Conservation (phyloP, 2,888 invertebrate species). For the Cremastinae sp. region DNA sequence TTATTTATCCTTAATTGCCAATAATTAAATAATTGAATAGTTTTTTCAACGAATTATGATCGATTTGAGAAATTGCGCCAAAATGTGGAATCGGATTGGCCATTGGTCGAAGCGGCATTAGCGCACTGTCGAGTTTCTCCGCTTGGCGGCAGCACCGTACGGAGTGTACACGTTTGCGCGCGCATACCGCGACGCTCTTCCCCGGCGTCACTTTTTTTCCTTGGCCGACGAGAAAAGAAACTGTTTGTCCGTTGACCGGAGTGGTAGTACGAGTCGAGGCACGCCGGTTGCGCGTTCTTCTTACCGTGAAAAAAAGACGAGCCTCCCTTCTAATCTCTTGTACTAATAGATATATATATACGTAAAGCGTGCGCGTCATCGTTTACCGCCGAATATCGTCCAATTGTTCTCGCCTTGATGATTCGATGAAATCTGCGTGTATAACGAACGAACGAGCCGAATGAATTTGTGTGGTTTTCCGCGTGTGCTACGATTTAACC, state of each 20-base stretch:
- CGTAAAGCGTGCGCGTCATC: slow-evolving; percentile 35
- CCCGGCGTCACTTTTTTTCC: slow-evolving; percentile 47
- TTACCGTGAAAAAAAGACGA: slow-evolving; percentile 51
- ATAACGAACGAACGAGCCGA: background rate
- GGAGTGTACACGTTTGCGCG: slow-evolving; percentile 21
- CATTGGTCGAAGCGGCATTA: background rate
- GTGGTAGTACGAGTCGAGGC: slow-evolving; percentile 58
- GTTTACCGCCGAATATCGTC: slow-evolving; percentile 20
- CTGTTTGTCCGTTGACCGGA: slow-evolving; percentile 67
- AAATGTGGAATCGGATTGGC: no score
- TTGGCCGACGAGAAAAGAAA: slow-evolving; percentile 22
- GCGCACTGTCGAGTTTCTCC: background rate
- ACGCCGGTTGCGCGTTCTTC: slow-evolving; percentile 45
- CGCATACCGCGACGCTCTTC: slow-evolving; percentile 8
- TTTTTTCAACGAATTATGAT: no score
- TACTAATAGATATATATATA: slow-evolving; percentile 21
- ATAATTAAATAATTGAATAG: no score
- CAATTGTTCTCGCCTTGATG: slow-evolving; percentile 9
- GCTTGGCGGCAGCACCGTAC: slow-evolving; percentile 32
- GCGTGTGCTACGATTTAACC: slow-evolving; percentile 22
- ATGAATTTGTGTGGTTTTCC: slow-evolving; percentile 15
- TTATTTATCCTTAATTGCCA: background rate
- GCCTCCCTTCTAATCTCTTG: slow-evolving; percentile 6
- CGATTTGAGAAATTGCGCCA: no score
- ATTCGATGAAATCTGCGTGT: slow-evolving; percentile 19